Base-by-base conservation (phyloP, 2,797 vertebrate species). In the Mastacembelus armatus region DNA sequence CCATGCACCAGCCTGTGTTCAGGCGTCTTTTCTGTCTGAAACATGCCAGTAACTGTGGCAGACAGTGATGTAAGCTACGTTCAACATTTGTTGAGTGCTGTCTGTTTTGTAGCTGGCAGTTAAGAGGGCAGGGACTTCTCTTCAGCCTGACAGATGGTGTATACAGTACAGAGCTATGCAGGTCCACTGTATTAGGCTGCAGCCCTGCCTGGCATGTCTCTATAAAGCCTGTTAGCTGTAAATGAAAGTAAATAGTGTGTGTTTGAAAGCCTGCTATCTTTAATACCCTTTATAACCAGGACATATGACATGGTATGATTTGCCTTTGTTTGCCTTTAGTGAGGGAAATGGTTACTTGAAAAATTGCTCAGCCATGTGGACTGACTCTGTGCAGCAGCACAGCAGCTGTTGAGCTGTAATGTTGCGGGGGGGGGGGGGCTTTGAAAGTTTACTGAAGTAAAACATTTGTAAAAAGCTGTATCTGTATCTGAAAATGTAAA, bases 131-230 rank as follows among this genome's bases (percentile, higher is more conserved):
- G 59, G 32, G 77, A 55, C 80, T 38, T 76, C 62, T 83, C 68
- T 69, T 76, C 74, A 76, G 76, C 49, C 68, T 38, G 67, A 83
- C 85, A 91, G 84, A 89, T 89, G 88, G 83, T 65, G 52, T 52
- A 48, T 74, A 77, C 76, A 74, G 63, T 36, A 40, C 71, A 47
- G 56, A 79, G 74, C 69, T 55, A 62, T 66, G 66, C 49, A 54
- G 64, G 49, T 66, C 72, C 66, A 56, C 39, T 24, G 47, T 62
- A 64, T 38, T 50, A 42, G 36, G 38, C 73, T 60, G 70, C 58
- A 62, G 55, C 55, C 4, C 67, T 78, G 58, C 54, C 68, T 67
- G 49, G 18, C 49, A 77, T 65, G 47, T 59, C 69, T 76, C 55
- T 51, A 47, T 55, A 45, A 69, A 68, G 50, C 39, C 7, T 65